Base-by-base conservation (phyloP, 64 coral and sea anemone species). In the Orbicella faveolata region DNA sequence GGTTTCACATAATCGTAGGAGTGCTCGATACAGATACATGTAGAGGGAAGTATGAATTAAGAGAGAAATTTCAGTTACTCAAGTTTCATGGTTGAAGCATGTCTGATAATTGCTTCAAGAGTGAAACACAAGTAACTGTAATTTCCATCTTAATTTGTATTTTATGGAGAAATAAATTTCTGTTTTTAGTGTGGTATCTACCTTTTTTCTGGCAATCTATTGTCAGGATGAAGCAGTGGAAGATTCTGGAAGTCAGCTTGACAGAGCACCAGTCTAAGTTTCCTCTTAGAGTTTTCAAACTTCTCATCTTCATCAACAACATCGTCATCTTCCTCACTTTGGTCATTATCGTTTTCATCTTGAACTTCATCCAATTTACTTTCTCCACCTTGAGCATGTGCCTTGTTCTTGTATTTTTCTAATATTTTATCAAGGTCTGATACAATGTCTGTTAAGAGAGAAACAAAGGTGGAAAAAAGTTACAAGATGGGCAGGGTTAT, bases 161-260 rank as follows among this genome's bases (percentile, higher is more conserved):
- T 64, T 64, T 2, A 64, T 18, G 20, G 44, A 14, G 4, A 61
- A 2, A 81, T 61, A 34, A 59, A 26, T 48, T 48, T 48, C 44
- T 48, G 44, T 48, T 48, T 48, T 48, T 48, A 48, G 44, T 23
- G 23, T 4, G 1, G 26, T 7, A 16, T 41, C 18, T 73, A 69
- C 65, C 61, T 52, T 68, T 36, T 44, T 67, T 54, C 37, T 35
- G 63, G 41, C 33, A 90, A 53, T 34, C 66, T 68, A 18, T 89
- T 83, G 13, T 83, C 90, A 52, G 95, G 81, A 74, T 87, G 87
- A 36, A 97, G 78, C 92, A 92, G 77, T 11, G 95, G 92, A 83
- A 97, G 83, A 83, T 90, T 94, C 34, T 92, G 92, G 61, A 97
- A 97, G 36, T 97, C 95, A 63, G 95, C 95, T 75, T 90, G 95